These are phyloP conservation scores for Polyploca ridens DNA, from an alignment of 2,888 invertebrate genomes.

Conservation along the genomic window DNA sequence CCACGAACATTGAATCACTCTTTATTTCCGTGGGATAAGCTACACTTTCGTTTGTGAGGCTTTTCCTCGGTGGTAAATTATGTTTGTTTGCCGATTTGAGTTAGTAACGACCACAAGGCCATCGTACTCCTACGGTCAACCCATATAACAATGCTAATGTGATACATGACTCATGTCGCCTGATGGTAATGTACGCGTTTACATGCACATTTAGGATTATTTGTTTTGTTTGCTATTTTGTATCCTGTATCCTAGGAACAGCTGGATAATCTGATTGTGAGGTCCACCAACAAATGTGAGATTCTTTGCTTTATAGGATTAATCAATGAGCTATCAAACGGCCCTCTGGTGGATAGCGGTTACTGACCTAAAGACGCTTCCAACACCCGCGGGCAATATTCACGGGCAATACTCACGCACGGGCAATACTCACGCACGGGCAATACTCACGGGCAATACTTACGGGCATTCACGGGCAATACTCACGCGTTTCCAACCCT, in stretches of 20 bases:
- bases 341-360: too few relatives aligned
- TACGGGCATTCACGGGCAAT: too few relatives aligned
- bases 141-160: slow-evolving; percentile 63
- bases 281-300: too few relatives aligned
- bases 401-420: too few relatives aligned
- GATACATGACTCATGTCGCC: slow-evolving; percentile 46
- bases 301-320: too few relatives aligned
- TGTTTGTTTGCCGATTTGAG: slow-evolving; percentile 18
- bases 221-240: not conserved
- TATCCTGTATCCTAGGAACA: not conserved
- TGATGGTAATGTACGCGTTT: slow-evolving; percentile 38
- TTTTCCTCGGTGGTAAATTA: not conserved
- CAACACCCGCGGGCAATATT: too few relatives aligned
- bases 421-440: too few relatives aligned
- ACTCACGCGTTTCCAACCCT: too few relatives aligned
- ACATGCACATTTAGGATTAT: not conserved
- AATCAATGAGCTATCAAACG: too few relatives aligned
- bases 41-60: slow-evolving; percentile 13
- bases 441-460: too few relatives aligned
- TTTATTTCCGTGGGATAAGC: not conserved
- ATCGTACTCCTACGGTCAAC: slow-evolving; percentile 63
- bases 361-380: too few relatives aligned
- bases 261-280: too few relatives aligned
- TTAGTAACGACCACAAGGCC: slow-evolving; percentile 58
- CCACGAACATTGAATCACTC: not conserved